These are phyloP conservation scores for Chitala chitala DNA, from an alignment of 2,113 vertebrate genomes.

Conservation along the genomic window DNA sequence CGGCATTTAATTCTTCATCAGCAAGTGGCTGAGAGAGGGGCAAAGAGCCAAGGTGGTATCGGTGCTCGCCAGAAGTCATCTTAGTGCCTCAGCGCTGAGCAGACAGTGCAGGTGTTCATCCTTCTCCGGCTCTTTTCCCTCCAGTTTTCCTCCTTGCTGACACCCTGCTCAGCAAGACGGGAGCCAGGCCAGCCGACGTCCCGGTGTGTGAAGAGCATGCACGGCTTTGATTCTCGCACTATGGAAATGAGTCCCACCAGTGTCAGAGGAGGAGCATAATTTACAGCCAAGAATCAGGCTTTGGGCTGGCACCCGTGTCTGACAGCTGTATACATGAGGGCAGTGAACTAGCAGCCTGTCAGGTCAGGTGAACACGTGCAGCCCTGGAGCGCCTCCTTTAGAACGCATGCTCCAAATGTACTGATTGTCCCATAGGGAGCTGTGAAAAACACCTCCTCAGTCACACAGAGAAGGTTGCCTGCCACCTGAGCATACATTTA, in stretches of 20 bases:
- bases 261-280: slow-evolving; percentile 12
- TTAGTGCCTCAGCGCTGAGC: slow-evolving; percentile 12
- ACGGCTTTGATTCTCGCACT: too few species aligned
- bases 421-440: too few species aligned
- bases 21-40: slow-evolving; percentile 29
- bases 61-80: slow-evolving; percentile 11
- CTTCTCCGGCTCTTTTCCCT: slow-evolving; percentile 14
- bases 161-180: slow-evolving; percentile 11
- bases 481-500: too few species aligned
- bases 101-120: slow-evolving; percentile 14
- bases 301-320: too few species aligned
- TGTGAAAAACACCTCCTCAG: too few species aligned
- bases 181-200: slow-evolving; percentile 23
- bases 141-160: background rate
- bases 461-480: too few species aligned
- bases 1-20: too few species aligned
- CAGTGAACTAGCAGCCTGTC: background rate
- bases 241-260: slow-evolving; percentile 15
- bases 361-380: too few species aligned
- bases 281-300: background rate
- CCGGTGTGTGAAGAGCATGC: slow-evolving; percentile 19
- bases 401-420: too few species aligned
- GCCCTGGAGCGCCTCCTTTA: too few species aligned
- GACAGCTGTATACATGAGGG: background rate
- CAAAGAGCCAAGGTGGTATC: slow-evolving; percentile 21